Percentiles rank a stretch among this genome's conserved stretches.
phyloP scores from a whole-genome alignment of 2,113 vertebrate genomes.

The Xyrauchen texanus region DNA sequence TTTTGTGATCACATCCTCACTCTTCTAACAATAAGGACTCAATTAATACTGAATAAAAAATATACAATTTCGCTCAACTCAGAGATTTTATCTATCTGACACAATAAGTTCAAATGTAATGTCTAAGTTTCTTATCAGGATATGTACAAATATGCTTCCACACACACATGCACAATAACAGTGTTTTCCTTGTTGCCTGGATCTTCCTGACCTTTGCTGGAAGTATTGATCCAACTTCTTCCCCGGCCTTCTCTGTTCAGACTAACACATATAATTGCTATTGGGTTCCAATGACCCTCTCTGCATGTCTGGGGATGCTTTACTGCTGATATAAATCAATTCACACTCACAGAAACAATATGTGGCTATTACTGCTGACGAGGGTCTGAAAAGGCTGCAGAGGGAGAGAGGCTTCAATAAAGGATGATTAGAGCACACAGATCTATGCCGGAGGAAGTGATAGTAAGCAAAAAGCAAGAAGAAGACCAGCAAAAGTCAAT shows the following conservation, averaged over 20 bases:
- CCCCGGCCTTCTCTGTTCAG: conserved; percentile 76
- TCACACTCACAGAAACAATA: conserved; percentile 82
- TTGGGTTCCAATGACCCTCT: conserved; percentile 76
- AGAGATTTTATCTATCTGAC: too few species aligned
- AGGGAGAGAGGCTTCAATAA: conserved; percentile 73
- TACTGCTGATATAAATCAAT: conserved; percentile 79
- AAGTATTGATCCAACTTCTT: conserved; percentile 74
- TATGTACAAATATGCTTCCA: conserved; percentile 12
- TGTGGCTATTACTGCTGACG: conserved; percentile 79
- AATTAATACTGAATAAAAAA: not conserved
- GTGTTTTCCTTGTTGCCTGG: conserved; percentile 42
- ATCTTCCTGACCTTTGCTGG: conserved; percentile 77
- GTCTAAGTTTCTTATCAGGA: too few species aligned
- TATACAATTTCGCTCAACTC: not conserved
- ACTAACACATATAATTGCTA: conserved; percentile 81
- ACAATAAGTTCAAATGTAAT: too few species aligned
- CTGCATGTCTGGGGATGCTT: conserved; percentile 72
- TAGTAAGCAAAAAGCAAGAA: conserved; percentile 55
- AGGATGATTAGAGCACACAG: conserved; percentile 68
- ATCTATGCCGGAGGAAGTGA: conserved; percentile 65
- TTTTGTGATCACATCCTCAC: too few species aligned
- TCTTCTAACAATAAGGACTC: not conserved
- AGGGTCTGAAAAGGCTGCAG: conserved; percentile 68
- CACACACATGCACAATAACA: not conserved
- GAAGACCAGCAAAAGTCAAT: conserved; percentile 56